phyloP scores from a whole-genome alignment of 30 jellyfish, hydroid and myxozoan species.

The Hydra vulgaris region DNA sequence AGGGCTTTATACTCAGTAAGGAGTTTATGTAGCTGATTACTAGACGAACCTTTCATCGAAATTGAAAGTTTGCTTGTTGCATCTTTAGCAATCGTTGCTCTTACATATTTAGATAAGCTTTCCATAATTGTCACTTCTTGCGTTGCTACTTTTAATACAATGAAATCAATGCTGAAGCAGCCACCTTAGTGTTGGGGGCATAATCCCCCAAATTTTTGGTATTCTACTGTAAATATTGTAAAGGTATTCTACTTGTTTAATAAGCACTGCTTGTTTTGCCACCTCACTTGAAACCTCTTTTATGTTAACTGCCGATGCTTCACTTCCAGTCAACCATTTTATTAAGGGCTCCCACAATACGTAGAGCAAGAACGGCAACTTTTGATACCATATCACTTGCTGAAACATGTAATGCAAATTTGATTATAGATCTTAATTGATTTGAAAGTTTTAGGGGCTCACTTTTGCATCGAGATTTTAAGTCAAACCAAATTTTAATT shows the following conservation, averaged over 20 bases:
- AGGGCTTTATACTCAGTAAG: neutral
- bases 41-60: neutral
- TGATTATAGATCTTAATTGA: neutral
- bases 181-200: neutral
- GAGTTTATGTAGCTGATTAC: neutral
- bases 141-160: neutral
- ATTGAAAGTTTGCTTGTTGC: neutral
- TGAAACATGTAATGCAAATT: neutral
- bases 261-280: neutral
- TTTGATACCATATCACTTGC: neutral
- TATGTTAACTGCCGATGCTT: neutral
- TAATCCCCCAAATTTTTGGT: neutral
- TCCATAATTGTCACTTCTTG: neutral
- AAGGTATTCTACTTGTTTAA: neutral
- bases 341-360: neutral
- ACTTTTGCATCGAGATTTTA: neutral
- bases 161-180: neutral
- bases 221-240: neutral
- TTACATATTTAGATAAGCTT: neutral
- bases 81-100: neutral
- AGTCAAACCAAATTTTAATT: neutral
- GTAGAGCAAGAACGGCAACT: neutral
- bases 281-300: neutral
- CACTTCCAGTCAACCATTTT: neutral
- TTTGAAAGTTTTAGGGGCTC: neutral